Evolutionary conservation across 2,113 vertebrate genomes (phyloP).

Genomic region (Trinectes maculatus): DNA sequence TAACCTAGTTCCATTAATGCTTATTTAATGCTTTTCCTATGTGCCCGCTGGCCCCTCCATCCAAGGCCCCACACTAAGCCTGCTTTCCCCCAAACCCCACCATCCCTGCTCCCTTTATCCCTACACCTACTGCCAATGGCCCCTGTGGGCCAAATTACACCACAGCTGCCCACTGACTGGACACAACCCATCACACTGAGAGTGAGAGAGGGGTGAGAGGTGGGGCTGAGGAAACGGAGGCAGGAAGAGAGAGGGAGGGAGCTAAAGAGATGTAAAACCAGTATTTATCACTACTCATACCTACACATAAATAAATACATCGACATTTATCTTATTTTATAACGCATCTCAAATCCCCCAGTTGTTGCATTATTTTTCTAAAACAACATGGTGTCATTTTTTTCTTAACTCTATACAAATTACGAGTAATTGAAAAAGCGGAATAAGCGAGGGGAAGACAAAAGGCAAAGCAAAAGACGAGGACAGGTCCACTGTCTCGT

Average conservation of each 20-base stretch:
- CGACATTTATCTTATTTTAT: not conserved
- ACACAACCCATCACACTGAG: constrained; percentile 66
- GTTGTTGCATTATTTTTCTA: too few relatives aligned
- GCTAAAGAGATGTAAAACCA: not conserved
- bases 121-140: constrained; percentile 67
- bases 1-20: constrained; percentile 86
- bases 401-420: not conserved
- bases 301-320: constrained; percentile 5
- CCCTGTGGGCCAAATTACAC: constrained; percentile 75
- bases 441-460: not conserved
- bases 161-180: constrained; percentile 69
- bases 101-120: constrained; percentile 70
- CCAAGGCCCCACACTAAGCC: constrained; percentile 74
- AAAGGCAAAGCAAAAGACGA: not conserved
- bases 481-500: constrained; percentile 12
- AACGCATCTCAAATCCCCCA: too few relatives aligned
- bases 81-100: constrained; percentile 70
- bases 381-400: too few relatives aligned
- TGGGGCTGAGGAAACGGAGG: constrained; percentile 48
- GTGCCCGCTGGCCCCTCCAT: constrained; percentile 72
- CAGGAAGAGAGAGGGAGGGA: constrained; percentile 5
- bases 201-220: constrained; percentile 37
- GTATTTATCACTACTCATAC: not conserved
- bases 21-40: constrained; percentile 83
- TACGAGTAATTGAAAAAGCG: not conserved